Percentiles rank a stretch among this genome's conserved stretches.
Conservation (phyloP, 2,113 vertebrate species). For the Struthidea cinerea region DNA sequence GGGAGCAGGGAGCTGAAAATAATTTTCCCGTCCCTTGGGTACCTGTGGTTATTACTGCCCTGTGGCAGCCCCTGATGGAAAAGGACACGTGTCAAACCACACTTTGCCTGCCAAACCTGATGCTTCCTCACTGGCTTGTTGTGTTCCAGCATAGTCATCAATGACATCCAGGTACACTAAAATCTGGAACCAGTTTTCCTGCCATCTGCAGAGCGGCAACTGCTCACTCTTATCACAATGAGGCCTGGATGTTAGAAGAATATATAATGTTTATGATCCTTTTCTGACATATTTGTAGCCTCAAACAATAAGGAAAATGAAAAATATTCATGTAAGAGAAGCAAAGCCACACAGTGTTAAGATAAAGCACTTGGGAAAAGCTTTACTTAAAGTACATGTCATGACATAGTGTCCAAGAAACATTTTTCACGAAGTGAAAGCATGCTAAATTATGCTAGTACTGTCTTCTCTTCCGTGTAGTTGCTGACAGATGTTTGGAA, state of each 20-base stretch:
- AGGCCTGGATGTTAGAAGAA: not conserved
- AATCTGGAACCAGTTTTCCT: not conserved
- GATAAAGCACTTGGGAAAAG: conserved; percentile 49
- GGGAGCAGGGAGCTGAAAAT: not conserved
- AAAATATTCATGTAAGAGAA: conserved; percentile 53
- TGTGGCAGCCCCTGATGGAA: conserved; percentile 50
- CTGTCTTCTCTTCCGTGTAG: conserved; percentile 43
- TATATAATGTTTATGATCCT: not conserved
- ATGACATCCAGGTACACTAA: not conserved
- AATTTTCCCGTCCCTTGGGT: not conserved
- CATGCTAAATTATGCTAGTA: conserved; percentile 48
- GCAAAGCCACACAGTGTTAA: conserved; percentile 31
- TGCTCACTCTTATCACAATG: not conserved
- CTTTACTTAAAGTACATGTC: conserved; percentile 52
- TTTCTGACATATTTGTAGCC: conserved; percentile 39
- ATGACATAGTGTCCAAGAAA: conserved; percentile 56
- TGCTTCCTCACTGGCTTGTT: not conserved
- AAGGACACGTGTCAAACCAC: not conserved
- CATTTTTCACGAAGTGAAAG: conserved; percentile 46
- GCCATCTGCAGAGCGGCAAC: conserved; percentile 10
- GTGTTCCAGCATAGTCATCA: not conserved
- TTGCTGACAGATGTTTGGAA: conserved; percentile 64
- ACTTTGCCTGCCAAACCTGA: not conserved
- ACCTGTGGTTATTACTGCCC: not conserved
- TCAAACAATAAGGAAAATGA: not conserved